Evolutionary conservation across 1,140 invertebrate species (phyloP).

Genomic region (Ostrea edulis): DNA sequence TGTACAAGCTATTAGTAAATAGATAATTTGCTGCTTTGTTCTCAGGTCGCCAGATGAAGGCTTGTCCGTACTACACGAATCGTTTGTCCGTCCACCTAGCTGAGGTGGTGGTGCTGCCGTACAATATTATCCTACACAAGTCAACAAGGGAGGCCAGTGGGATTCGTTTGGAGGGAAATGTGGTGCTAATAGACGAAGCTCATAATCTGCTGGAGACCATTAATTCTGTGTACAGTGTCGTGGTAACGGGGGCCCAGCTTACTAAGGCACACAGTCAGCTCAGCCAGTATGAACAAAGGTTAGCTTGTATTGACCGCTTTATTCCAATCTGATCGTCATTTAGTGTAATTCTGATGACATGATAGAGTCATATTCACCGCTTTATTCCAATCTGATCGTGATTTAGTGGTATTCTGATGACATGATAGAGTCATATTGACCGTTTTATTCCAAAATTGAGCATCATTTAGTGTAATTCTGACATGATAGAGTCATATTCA

Average conservation of each 20-base stretch:
- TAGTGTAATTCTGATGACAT: too few species aligned
- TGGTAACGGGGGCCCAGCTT: constrained; percentile 83
- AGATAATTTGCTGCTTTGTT: neutral
- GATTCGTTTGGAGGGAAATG: constrained; percentile 90
- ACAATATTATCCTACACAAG: constrained; percentile 89
- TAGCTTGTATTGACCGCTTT: too few species aligned
- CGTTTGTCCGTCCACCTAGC: constrained; percentile 89
- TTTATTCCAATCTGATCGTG: too few species aligned
- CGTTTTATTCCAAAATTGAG: too few species aligned
- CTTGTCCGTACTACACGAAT: constrained; percentile 95
- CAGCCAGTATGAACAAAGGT: constrained; percentile 83
- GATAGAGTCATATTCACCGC: too few species aligned
- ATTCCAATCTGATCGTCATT: too few species aligned
- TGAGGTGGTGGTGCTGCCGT: constrained; percentile 84
- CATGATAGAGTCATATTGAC: too few species aligned
- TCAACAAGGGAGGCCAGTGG: constrained; percentile 90
- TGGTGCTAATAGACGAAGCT: constrained; percentile 97
- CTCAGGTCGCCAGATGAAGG: constrained; percentile 85
- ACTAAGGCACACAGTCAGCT: constrained; percentile 87
- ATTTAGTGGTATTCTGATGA: too few species aligned
- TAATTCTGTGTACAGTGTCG: constrained; percentile 90
- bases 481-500: too few species aligned
- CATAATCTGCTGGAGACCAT: constrained; percentile 97
- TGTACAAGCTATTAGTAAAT: too few species aligned
- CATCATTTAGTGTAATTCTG: too few species aligned